phyloP scores from a whole-genome alignment of 2,797 vertebrate genomes.

The Rhynchonycteris naso region DNA sequence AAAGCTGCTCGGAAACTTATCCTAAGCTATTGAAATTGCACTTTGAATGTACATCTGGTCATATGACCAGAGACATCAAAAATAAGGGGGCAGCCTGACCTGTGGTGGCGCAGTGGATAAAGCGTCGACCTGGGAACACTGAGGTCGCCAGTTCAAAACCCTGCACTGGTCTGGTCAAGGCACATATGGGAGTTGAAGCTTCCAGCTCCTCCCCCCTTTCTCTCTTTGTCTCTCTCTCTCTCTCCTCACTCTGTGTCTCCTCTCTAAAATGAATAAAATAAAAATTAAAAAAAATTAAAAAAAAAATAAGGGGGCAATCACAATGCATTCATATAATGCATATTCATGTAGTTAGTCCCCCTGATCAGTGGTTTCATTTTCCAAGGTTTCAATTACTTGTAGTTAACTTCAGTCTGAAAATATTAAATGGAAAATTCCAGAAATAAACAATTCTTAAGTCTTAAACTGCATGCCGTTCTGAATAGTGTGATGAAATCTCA shows the following conservation, averaged over 20 bases:
- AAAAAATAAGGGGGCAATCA: not conserved
- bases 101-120: too few species aligned
- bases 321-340: not conserved
- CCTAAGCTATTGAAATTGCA: not conserved
- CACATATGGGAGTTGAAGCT: too few species aligned
- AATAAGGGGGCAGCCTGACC: not conserved
- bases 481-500: too few species aligned
- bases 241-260: too few species aligned
- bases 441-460: not conserved
- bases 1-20: not conserved
- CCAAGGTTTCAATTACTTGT: not conserved
- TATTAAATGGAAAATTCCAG: not conserved
- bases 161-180: too few species aligned
- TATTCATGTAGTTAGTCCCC: not conserved
- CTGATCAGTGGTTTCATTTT: too few species aligned
- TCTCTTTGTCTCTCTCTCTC: too few species aligned
- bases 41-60: not conserved
- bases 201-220: too few species aligned
- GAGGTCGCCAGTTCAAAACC: too few species aligned
- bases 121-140: too few species aligned
- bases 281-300: too few species aligned
- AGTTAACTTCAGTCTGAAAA: not conserved
- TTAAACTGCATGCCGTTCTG: not conserved
- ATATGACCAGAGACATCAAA: not conserved
- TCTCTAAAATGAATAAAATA: too few species aligned